Base-by-base conservation (phyloP, 1,140 invertebrate genomes). In the Drosophila simulans region DNA sequence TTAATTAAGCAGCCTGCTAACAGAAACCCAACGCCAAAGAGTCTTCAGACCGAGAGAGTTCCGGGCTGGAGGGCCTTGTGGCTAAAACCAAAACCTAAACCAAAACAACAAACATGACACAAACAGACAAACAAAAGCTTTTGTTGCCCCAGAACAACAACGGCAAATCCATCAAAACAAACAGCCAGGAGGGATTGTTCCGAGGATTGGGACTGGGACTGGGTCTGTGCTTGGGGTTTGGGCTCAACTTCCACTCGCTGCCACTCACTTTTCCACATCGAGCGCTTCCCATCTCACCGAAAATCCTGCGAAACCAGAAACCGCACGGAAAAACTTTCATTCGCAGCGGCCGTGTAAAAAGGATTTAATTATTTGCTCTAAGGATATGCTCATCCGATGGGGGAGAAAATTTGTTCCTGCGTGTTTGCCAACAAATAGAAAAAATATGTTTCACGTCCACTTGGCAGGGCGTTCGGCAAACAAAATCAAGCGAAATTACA, bases 331-430 rank as follows among this genome's bases (percentile, higher is more conserved):
- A 56, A 71, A 74, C 70, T 75, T 74, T 74, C 58, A 56, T 48
- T 66, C 63, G 60, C 74, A 78, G 81, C 75, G 79, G 73, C 83
- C 79, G 83, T 85, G 80, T 80, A 91, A 81, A 91, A 91, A 91
- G 89, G 89, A 91, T 91, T 91, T 91, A 91, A 91, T 91, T 91
- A 91, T 91, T 91, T 91, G 89, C 72, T 91, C 62, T 91, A 89
- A 85, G 89, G 89, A 91, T 91, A 65, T 81, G 55, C 66, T 43
- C 66, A 63, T 54, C 58, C 40, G 70, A 57, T 35, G 31, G 51
- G 48, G 65, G 37, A 68, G 53, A 58, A 56, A 31, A 27, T 69
- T 39, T 77, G 25, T 55, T 45, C 55, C 1, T 42, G 51, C 63
- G 73, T 86, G 60, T 86, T 82, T 88, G 58, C 43, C 48, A 43